Conservation (phyloP, 2,888 invertebrate species). For the Epirrhoe alternata region DNA sequence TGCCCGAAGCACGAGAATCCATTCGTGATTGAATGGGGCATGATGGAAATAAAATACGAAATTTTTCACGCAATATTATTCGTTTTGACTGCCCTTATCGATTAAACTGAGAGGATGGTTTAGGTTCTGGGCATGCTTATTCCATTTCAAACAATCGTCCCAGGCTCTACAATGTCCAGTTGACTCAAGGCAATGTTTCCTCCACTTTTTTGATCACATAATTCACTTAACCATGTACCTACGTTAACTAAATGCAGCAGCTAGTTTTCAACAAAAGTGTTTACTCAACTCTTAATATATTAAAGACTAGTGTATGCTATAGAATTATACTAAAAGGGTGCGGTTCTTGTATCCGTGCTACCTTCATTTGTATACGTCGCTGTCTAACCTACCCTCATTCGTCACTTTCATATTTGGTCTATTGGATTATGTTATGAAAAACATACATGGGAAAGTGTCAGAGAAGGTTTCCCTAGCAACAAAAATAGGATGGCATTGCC, state of each 20-base stretch:
- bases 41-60: neutral
- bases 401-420: slow-evolving; percentile 30
- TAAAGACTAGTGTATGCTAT: slow-evolving; percentile 1
- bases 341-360: slow-evolving; percentile 9
- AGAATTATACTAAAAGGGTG: slow-evolving; percentile 5
- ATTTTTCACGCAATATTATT: neutral
- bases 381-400: slow-evolving; percentile 25
- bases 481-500: neutral
- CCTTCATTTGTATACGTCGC: slow-evolving; percentile 31
- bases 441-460: neutral
- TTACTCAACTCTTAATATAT: neutral
- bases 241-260: too few species aligned
- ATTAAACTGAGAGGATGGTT: too few species aligned
- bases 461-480: neutral
- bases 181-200: too few species aligned
- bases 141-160: too few species aligned
- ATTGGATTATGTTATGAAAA: slow-evolving; percentile 6
- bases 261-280: too few species aligned
- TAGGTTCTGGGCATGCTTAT: too few species aligned
- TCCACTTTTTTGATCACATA: too few species aligned
- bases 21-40: neutral
- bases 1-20: neutral
- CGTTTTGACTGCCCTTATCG: too few species aligned
- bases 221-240: too few species aligned
- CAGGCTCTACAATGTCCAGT: too few species aligned